A percentile compares a stretch with the other conserved stretches of the same genome.
These are phyloP conservation scores for Boulengeromyrus knoepffleri DNA, from an alignment of 2,113 vertebrate species.

Conservation along the genomic window DNA sequence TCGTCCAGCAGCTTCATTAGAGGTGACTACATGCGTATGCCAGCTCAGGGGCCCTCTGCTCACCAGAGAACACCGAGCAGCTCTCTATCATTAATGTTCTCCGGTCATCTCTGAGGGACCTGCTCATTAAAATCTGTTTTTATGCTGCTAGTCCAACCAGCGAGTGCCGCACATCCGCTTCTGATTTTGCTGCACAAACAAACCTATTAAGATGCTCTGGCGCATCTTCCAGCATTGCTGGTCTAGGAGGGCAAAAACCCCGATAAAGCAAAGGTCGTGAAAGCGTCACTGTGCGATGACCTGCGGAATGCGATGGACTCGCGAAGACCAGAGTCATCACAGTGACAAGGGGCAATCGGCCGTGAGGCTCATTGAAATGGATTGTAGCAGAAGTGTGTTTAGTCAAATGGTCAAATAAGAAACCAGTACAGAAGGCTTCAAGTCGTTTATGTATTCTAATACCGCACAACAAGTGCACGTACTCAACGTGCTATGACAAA, in stretches of 20 bases:
- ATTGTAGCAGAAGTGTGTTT: background rate
- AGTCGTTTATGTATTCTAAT: background rate
- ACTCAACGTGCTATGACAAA: background rate
- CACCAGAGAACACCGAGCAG: slow-evolving; percentile 8
- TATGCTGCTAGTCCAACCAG: background rate
- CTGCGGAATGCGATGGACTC: background rate
- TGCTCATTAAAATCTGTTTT: slow-evolving; percentile 22
- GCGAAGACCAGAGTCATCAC: background rate
- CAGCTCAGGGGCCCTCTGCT: background rate
- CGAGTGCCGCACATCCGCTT: background rate
- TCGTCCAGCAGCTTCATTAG: background rate
- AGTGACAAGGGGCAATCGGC: background rate
- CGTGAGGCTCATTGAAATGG: background rate
- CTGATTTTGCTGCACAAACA: background rate
- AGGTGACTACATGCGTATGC: background rate
- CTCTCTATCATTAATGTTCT: slow-evolving; percentile 9
- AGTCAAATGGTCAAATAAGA: background rate
- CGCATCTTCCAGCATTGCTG: background rate
- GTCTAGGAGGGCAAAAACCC: background rate
- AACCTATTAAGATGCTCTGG: slow-evolving; percentile 15
- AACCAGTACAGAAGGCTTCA: background rate
- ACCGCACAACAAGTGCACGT: no score
- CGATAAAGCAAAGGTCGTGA: background rate
- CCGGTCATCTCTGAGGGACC: slow-evolving; percentile 4
- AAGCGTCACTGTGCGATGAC: background rate